Conservation (phyloP, 1,140 invertebrate species). For the Bombus waltoni region DNA sequence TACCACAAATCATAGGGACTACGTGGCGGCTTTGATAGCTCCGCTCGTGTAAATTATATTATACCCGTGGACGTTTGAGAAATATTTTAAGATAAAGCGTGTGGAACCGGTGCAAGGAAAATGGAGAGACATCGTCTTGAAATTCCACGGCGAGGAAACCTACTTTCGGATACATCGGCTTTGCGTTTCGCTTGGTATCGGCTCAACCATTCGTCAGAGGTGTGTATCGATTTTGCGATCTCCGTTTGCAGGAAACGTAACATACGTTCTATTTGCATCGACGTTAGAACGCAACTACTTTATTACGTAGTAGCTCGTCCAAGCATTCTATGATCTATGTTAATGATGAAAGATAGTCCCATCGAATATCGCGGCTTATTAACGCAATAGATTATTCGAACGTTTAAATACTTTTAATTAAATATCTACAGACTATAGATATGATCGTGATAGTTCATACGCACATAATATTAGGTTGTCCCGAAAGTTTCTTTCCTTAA, state of each 20-base stretch:
- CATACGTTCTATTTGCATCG: background rate
- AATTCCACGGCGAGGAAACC: background rate
- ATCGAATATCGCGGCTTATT: too few relatives aligned
- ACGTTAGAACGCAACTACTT: too few relatives aligned
- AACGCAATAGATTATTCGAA: too few relatives aligned
- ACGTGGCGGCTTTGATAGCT: slow-evolving; percentile 14
- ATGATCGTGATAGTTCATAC: too few relatives aligned
- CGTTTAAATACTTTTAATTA: too few relatives aligned
- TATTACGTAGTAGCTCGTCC: too few relatives aligned
- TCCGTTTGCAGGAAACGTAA: background rate
- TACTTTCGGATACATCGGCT: background rate
- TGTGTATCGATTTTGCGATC: slow-evolving; percentile 35
- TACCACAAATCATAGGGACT: slow-evolving; percentile 19
- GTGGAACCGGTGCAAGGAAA: background rate
- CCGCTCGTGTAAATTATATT: slow-evolving; percentile 30
- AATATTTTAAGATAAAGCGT: slow-evolving; percentile 38
- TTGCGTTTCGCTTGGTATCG: background rate
- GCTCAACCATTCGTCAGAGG: slow-evolving; percentile 13
- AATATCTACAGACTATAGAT: too few relatives aligned
- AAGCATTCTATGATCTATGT: too few relatives aligned
- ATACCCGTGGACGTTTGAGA: background rate
- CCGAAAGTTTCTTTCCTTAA: too few relatives aligned
- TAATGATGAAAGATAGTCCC: too few relatives aligned
- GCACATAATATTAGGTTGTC: too few relatives aligned
- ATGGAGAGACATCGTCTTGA: background rate